These are phyloP conservation scores for Temnothorax ravouxi DNA, from an alignment of 2,888 invertebrate species.

Conservation along the genomic window DNA sequence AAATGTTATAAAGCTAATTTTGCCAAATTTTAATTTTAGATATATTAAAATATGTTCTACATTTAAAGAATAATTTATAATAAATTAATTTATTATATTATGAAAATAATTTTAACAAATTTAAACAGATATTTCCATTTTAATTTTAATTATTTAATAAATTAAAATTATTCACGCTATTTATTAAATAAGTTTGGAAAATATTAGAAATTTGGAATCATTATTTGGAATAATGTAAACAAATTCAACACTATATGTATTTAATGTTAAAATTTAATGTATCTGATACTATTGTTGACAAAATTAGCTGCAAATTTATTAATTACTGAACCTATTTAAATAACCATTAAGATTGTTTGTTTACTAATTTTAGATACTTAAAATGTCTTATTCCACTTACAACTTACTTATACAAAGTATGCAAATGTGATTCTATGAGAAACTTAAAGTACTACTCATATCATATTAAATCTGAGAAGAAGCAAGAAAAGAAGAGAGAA, in stretches of 20 bases:
- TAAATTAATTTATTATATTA: not conserved
- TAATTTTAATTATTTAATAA: not conserved
- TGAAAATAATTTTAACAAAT: not conserved
- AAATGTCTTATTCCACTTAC: constrained; percentile 57
- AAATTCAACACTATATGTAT: not conserved
- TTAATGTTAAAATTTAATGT: not conserved
- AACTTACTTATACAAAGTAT: constrained; percentile 44
- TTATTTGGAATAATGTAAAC: not conserved
- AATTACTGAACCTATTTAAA: not conserved
- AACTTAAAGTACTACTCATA: not conserved
- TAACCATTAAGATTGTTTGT: not conserved
- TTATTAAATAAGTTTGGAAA: not conserved
- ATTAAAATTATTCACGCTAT: not conserved
- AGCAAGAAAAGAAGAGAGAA: not conserved
- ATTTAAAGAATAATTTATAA: not conserved
- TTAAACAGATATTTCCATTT: not conserved
- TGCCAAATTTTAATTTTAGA: not conserved
- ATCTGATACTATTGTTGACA: not conserved
- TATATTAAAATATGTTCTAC: not conserved
- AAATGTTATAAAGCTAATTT: not conserved
- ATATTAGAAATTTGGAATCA: not conserved
- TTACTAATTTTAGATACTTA: constrained; percentile 45
- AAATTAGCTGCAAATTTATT: not conserved
- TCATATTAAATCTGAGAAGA: not conserved
- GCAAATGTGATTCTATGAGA: not conserved